Conservation (phyloP, 1,140 invertebrate genomes). For the Colletes gigas region DNA sequence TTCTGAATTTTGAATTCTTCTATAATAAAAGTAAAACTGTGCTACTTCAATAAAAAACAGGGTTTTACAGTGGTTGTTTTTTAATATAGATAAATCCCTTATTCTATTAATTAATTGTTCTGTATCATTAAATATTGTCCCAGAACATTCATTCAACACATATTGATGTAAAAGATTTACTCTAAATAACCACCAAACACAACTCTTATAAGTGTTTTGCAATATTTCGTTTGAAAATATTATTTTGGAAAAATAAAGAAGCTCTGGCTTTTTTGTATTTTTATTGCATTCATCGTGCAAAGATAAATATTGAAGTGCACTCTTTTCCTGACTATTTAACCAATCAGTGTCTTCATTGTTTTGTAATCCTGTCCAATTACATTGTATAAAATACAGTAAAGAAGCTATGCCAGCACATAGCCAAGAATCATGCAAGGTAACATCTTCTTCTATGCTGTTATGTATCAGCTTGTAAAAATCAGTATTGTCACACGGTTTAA, state of each 20-base stretch:
- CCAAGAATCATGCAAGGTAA: conserved; percentile 57
- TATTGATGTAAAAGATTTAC: conserved; percentile 87
- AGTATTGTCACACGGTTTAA: conserved; percentile 32
- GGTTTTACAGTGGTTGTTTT: conserved; percentile 81
- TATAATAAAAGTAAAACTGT: conserved; percentile 88
- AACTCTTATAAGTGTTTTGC: conserved; percentile 77
- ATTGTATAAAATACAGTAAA: conserved; percentile 88
- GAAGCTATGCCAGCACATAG: conserved; percentile 82
- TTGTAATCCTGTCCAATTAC: conserved; percentile 90
- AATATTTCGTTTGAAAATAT: conserved; percentile 83
- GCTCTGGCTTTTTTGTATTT: conserved; percentile 84
- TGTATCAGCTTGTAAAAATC: conserved; percentile 52
- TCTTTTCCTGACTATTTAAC: conserved; percentile 83
- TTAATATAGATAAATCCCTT: conserved; percentile 71
- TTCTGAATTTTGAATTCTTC: conserved; percentile 86
- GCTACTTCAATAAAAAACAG: conserved; percentile 88
- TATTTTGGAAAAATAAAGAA: conserved; percentile 85
- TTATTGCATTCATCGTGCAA: conserved; percentile 78
- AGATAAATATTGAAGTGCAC: conserved; percentile 76
- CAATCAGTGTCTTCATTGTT: conserved; percentile 73
- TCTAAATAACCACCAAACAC: conserved; percentile 89
- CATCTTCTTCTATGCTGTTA: conserved; percentile 42
- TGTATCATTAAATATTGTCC: conserved; percentile 84
- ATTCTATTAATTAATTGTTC: conserved; percentile 82
- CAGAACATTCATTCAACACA: conserved; percentile 87